A percentile compares a stretch with the other conserved stretches of the same genome.
Evolutionary conservation across 1,140 invertebrate species (phyloP).

Genomic region (Meloidogyne exigua): DNA sequence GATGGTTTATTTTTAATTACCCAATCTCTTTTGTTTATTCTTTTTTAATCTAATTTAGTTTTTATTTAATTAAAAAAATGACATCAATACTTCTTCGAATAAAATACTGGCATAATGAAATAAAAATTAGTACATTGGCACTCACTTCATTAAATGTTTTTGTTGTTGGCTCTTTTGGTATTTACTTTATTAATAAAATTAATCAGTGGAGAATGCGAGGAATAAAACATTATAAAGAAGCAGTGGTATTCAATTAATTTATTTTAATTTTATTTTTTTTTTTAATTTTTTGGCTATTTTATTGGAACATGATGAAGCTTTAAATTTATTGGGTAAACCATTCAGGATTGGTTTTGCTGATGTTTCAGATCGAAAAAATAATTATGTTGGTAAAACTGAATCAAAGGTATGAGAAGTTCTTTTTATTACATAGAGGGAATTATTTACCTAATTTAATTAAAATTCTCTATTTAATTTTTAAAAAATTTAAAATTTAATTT

Average conservation of each 20-base stretch:
- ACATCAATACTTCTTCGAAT: background rate
- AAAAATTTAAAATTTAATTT: too few relatives aligned
- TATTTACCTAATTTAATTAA: conserved; percentile 5
- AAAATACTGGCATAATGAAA: background rate
- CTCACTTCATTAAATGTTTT: background rate
- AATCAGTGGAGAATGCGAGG: background rate
- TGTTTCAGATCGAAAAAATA: conserved; percentile 46
- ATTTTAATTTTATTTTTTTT: background rate
- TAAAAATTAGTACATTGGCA: background rate
- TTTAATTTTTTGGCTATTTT: conserved; percentile 42
- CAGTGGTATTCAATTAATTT: conserved; percentile 6
- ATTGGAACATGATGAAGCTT: conserved; percentile 45
- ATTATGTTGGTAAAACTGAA: conserved; percentile 51
- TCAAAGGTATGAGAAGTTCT: conserved; percentile 44
- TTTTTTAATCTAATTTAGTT: background rate
- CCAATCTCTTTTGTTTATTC: background rate
- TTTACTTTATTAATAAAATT: conserved; percentile 9
- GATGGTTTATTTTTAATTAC: too few relatives aligned
- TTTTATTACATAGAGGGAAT: background rate
- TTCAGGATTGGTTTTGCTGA: conserved; percentile 55
- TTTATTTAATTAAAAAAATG: background rate
- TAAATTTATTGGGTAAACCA: conserved; percentile 47
- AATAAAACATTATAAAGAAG: conserved; percentile 15
- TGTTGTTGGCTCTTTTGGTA: background rate
- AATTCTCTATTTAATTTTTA: too few relatives aligned